phyloP scores from a whole-genome alignment of 1,140 invertebrate genomes.

The Leucophenga varia region DNA sequence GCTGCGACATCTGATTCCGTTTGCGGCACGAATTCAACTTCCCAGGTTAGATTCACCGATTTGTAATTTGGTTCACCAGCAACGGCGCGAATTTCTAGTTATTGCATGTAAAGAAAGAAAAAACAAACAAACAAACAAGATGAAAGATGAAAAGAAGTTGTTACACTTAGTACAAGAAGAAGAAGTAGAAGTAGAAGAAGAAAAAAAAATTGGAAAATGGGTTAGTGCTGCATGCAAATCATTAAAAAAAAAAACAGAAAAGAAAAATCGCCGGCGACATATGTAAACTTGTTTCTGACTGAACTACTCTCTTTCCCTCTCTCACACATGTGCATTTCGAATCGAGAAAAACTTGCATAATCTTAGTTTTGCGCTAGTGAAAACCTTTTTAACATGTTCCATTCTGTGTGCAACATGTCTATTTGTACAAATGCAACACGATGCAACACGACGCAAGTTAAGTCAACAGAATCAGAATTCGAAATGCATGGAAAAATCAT shows the following conservation, averaged over 20 bases:
- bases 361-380: too few species aligned
- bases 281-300: too few species aligned
- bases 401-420: too few species aligned
- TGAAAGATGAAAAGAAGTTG: slow-evolving; percentile 54
- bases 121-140: slow-evolving; percentile 20
- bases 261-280: too few species aligned
- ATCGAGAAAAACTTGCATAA: too few species aligned
- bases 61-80: slow-evolving; percentile 72
- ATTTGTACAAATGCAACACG: too few species aligned
- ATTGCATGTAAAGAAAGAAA: slow-evolving; percentile 49
- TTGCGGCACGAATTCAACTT: slow-evolving; percentile 55
- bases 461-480: too few species aligned
- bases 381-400: too few species aligned
- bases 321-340: too few species aligned
- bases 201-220: slow-evolving; percentile 19
- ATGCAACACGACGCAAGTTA: too few species aligned
- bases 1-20: too few species aligned
- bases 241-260: slow-evolving; percentile 21
- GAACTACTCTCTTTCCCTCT: too few species aligned
- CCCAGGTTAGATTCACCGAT: slow-evolving; percentile 70
- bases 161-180: slow-evolving; percentile 4
- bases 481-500: slow-evolving; percentile 42
- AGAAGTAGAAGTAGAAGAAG: slow-evolving; percentile 2
- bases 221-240: slow-evolving; percentile 42
- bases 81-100: slow-evolving; percentile 68